Evolutionary conservation across 2,113 vertebrate species (phyloP).

Genomic region (Xyrauchen texanus): DNA sequence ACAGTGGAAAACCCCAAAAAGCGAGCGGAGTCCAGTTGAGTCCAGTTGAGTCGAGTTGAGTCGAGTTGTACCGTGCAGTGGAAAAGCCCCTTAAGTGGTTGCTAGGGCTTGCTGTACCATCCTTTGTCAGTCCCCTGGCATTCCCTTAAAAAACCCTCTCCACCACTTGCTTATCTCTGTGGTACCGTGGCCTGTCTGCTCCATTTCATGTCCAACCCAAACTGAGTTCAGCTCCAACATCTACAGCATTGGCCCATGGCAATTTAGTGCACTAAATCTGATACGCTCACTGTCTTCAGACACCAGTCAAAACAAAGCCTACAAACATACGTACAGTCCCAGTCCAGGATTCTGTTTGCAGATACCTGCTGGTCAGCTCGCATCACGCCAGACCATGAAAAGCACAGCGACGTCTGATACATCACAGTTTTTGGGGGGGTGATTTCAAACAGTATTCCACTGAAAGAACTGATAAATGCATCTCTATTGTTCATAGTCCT

Average conservation of each 20-base stretch:
- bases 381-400: too few relatives aligned
- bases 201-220: constrained; percentile 59
- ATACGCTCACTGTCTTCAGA: constrained; percentile 2
- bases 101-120: too few relatives aligned
- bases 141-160: constrained; percentile 36
- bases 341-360: neutral
- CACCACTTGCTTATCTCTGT: too few relatives aligned
- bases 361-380: too few relatives aligned
- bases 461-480: too few relatives aligned
- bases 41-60: too few relatives aligned
- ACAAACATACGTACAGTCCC: neutral
- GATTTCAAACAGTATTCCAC: too few relatives aligned
- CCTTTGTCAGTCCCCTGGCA: neutral
- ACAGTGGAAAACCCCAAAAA: too few relatives aligned
- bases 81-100: too few relatives aligned
- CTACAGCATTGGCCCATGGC: constrained; percentile 27
- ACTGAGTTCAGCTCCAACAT: constrained; percentile 46
- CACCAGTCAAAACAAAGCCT: constrained; percentile 52
- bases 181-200: constrained; percentile 21
- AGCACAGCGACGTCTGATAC: neutral
- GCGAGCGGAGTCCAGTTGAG: too few relatives aligned
- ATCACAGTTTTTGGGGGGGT: too few relatives aligned
- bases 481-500: neutral
- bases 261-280: constrained; percentile 42
- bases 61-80: too few relatives aligned